Conservation (phyloP, 1,140 invertebrate genomes). For the Drosophila serrata region DNA sequence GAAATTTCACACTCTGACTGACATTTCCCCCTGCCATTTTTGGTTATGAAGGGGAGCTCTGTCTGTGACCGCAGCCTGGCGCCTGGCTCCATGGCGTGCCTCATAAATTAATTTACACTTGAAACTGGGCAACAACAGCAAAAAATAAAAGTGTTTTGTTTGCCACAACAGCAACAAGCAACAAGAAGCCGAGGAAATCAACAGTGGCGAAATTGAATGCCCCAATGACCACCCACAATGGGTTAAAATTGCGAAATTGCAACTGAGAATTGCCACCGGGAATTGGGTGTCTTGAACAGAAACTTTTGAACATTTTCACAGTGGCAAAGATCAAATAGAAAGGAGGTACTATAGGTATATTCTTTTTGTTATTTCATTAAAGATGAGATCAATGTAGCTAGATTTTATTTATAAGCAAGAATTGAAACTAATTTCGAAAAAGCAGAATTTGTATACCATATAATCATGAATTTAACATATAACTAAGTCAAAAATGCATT, state of each 20-base stretch:
- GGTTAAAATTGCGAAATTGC: conserved; percentile 41
- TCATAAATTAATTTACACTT: conserved; percentile 83
- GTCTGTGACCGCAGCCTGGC: conserved; percentile 61
- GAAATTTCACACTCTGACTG: conserved; percentile 80
- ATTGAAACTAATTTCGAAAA: too few relatives aligned
- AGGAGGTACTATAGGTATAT: too few relatives aligned
- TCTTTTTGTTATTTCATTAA: not conserved
- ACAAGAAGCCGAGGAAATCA: conserved; percentile 12
- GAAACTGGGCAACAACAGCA: conserved; percentile 67
- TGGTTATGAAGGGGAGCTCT: not conserved
- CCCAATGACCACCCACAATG: conserved; percentile 42
- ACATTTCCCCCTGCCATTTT: conserved; percentile 65
- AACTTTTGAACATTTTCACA: not conserved
- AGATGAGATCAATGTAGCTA: not conserved
- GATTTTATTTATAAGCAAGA: too few relatives aligned
- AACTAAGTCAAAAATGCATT: too few relatives aligned
- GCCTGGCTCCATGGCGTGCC: conserved; percentile 71
- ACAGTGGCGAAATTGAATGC: conserved; percentile 41
- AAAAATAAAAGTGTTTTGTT: conserved; percentile 55
- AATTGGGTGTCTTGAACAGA: conserved; percentile 28
- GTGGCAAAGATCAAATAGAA: not conserved
- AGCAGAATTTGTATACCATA: too few relatives aligned
- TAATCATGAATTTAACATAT: too few relatives aligned
- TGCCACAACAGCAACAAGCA: conserved; percentile 25
- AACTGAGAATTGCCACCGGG: conserved; percentile 16